A percentile compares a stretch with the other conserved stretches of the same genome.
phyloP scores from a whole-genome alignment of 1,140 invertebrate species.

The Wiebesia pumilae region DNA sequence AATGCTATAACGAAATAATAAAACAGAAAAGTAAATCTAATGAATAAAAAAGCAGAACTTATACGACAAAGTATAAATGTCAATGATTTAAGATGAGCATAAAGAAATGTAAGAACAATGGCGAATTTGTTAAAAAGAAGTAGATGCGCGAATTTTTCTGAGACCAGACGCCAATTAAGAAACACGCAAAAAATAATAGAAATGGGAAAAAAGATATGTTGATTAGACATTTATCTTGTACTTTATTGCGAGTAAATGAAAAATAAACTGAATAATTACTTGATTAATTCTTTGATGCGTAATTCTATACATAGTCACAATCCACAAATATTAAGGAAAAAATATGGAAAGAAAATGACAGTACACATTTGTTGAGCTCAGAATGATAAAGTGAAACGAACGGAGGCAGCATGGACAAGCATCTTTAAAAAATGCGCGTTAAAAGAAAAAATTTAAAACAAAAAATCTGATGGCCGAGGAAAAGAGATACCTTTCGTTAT shows the following conservation, averaged over 20 bases:
- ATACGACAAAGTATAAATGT: background rate
- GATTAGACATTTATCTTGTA: constrained; percentile 34
- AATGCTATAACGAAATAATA: background rate
- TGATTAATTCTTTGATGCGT: constrained; percentile 46
- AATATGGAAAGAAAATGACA: background rate
- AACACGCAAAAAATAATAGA: constrained; percentile 6
- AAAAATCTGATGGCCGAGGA: background rate
- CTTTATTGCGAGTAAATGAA: constrained; percentile 44
- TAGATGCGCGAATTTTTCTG: background rate
- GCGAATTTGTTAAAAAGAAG: background rate
- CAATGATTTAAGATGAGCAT: background rate
- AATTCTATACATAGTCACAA: constrained; percentile 39
- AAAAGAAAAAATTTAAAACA: background rate
- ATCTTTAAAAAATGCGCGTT: background rate
- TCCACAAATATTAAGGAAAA: background rate
- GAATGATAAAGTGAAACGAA: background rate
- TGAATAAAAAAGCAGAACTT: constrained; percentile 32
- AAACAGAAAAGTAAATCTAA: background rate
- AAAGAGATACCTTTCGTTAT: constrained; percentile 39
- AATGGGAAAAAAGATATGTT: background rate
- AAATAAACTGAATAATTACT: constrained; percentile 40
- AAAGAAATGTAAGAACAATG: background rate
- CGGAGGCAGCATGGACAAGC: background rate
- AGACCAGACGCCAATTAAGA: background rate
- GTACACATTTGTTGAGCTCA: background rate